phyloP scores from a whole-genome alignment of 2,797 vertebrate species.

The Pelochelys cantorii region DNA sequence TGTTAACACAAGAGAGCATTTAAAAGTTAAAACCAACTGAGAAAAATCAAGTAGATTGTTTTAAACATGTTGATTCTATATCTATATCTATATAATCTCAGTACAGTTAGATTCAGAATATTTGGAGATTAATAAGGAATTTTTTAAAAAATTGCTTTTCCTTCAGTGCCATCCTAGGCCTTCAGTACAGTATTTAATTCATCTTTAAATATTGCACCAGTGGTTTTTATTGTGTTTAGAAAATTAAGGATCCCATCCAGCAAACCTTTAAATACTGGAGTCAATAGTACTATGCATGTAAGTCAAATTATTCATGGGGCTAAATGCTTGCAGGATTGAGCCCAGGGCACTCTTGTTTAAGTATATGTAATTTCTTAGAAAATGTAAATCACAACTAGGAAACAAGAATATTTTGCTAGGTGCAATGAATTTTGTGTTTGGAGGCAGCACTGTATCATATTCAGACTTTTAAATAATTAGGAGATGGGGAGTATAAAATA shows the following conservation, averaged over 20 bases:
- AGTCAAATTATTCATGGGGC: neutral
- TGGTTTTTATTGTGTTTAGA: neutral
- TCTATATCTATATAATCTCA: neutral
- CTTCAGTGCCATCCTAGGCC: neutral
- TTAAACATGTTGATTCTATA: neutral
- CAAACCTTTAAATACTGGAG: neutral
- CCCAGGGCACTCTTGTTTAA: neutral
- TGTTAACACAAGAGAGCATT: slow-evolving; percentile 15
- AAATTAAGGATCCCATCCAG: neutral
- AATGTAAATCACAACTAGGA: neutral
- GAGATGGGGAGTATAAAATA: slow-evolving; percentile 19
- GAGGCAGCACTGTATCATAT: slow-evolving; percentile 21
- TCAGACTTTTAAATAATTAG: slow-evolving; percentile 53
- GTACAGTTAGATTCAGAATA: slow-evolving; percentile 1
- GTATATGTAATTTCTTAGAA: slow-evolving; percentile 26
- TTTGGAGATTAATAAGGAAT: neutral
- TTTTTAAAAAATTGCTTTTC: neutral
- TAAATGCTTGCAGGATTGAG: neutral
- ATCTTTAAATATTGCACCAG: slow-evolving; percentile 38
- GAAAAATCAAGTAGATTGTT: slow-evolving; percentile 9
- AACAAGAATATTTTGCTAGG: neutral
- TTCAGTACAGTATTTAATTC: neutral
- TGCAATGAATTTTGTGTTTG: slow-evolving; percentile 30
- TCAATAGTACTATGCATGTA: neutral
- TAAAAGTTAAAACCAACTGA: slow-evolving; percentile 40